Percentiles rank a stretch among this genome's conserved stretches.
Evolutionary conservation across 2,888 invertebrate genomes (phyloP).

Genomic region (Exocentrus adspersus): DNA sequence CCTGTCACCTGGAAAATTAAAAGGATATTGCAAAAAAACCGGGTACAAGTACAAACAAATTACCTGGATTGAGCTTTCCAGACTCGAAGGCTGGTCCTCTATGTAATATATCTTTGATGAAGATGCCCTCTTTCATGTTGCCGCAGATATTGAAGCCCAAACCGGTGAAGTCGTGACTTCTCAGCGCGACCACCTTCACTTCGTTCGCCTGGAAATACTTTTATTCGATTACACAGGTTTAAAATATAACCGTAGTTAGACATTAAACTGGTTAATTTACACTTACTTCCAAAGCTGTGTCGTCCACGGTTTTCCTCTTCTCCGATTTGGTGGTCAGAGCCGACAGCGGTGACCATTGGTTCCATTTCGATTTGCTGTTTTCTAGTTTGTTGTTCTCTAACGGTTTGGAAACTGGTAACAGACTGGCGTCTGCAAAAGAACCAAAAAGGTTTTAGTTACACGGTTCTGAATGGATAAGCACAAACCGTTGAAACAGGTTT

Average conservation of each 20-base stretch:
- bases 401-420: conserved; percentile 56
- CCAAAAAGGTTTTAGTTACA: background rate
- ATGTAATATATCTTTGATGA: conserved; percentile 85
- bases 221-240: conserved; percentile 10
- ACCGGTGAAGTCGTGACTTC: conserved; percentile 89
- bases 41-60: conserved; percentile 26
- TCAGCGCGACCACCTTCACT: conserved; percentile 75
- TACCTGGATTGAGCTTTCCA: conserved; percentile 82
- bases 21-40: too few species aligned
- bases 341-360: conserved; percentile 63
- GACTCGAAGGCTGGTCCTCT: conserved; percentile 90
- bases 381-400: conserved; percentile 51
- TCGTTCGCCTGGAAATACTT: conserved; percentile 65
- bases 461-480: too few species aligned
- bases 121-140: conserved; percentile 91
- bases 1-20: conserved; percentile 76
- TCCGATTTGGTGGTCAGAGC: conserved; percentile 59
- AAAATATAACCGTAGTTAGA: background rate
- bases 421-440: conserved; percentile 58
- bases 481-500: too few species aligned
- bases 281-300: conserved; percentile 67
- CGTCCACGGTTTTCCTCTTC: conserved; percentile 67
- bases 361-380: conserved; percentile 61
- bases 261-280: too few species aligned
- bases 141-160: conserved; percentile 88